Base-by-base conservation (phyloP, 2,888 invertebrate genomes). In the Scaptomyza flava region DNA sequence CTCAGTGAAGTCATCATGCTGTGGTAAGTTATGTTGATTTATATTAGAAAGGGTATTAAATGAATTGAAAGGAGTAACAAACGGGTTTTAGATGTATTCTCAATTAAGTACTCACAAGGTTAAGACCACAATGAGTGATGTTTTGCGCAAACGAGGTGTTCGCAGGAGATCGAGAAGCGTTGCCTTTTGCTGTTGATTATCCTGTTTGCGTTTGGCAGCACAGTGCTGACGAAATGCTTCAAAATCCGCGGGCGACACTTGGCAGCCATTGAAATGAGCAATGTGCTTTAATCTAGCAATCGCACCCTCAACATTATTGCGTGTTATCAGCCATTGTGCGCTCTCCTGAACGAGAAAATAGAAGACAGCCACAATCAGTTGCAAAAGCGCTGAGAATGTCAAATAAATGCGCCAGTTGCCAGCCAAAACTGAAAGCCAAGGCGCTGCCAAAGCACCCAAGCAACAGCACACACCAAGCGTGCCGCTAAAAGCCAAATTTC, bases 241-340 rank as follows among this genome's bases (percentile, higher is more conserved):
- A 23, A 90, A 90, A 11, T 90, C 90, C 0, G 73, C 89, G 0
- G 91, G 87, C 2, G 90, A 71, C 17, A 93, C 90, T 14, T 77
- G 72, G 67, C 89, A 91, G 4, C 91, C 90, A 84, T 94, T 94
- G 61, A 93, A 91, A 72, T 90, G 91, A 0, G 94, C 94, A 20
- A 94, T 93, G 60, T 91, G 91, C 78, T 91, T 89, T 70, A 94
- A 92, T 62, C 93, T 92, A 43, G 88, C 79, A 27, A 93, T 91
- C 3, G 94, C 94, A 42, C 93, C 91, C 23, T 93, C 92, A 0
- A 92, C 89, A 69, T 92, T 89, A 27, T 93, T 93, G 79, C 93
- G 92, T 60, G 93, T 93, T 3, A 94, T 92, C 7, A 94, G 84
- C 94, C 94, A 94, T 74, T 94, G 93, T 0, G 93, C 94, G 72